phyloP scores from a whole-genome alignment of 2,797 vertebrate species.

The Pachyuromys duprasi region DNA sequence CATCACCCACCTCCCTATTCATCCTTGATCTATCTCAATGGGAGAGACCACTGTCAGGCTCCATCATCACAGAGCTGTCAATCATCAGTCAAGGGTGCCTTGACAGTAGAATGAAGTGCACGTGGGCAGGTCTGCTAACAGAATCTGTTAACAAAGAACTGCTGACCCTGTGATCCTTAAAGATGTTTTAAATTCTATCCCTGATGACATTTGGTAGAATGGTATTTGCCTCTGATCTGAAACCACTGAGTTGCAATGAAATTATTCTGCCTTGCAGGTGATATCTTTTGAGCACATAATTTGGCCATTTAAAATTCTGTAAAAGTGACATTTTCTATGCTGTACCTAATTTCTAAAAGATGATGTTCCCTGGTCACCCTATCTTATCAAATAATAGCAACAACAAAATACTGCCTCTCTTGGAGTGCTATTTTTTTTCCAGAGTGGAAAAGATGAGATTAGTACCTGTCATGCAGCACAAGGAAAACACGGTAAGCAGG shows the following conservation, averaged over 20 bases:
- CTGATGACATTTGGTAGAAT: constrained; percentile 83
- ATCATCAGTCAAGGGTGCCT: constrained; percentile 76
- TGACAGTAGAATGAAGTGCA: background rate
- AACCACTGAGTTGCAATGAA: background rate
- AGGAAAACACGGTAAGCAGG: background rate
- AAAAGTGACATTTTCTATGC: background rate
- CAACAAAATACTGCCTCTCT: background rate
- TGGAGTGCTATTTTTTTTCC: background rate
- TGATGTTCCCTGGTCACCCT: background rate
- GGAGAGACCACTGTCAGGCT: background rate
- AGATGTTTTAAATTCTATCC: constrained; percentile 86
- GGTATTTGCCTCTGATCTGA: constrained; percentile 29
- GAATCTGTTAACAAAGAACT: constrained; percentile 85
- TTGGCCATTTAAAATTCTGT: background rate
- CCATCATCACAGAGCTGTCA: constrained; percentile 69
- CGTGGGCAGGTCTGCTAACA: constrained; percentile 81
- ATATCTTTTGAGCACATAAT: background rate
- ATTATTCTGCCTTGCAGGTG: background rate
- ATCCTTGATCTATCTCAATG: background rate
- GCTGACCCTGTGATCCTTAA: constrained; percentile 68
- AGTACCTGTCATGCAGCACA: background rate
- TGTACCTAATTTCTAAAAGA: background rate
- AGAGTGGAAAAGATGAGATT: background rate
- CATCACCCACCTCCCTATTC: background rate
- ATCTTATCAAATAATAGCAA: background rate